Evolutionary conservation across 2,797 vertebrate species (phyloP).

Genomic region (Limosa lapponica): DNA sequence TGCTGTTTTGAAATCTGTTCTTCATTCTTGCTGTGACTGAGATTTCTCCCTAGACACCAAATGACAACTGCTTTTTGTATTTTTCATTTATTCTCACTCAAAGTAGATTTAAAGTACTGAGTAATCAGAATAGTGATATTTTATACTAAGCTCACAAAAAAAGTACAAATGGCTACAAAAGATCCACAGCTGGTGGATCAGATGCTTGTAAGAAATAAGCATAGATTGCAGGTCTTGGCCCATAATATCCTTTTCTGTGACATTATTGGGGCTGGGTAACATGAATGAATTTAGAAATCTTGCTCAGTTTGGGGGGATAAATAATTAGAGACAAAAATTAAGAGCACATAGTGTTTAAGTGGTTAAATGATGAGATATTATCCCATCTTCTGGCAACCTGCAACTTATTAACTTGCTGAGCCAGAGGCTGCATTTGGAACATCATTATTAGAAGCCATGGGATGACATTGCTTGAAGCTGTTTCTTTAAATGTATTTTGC

Average conservation of each 20-base stretch:
- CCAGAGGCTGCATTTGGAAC: neutral
- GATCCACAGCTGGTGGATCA: neutral
- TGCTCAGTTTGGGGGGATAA: accelerated
- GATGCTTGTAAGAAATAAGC: neutral
- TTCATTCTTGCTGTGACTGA: neutral
- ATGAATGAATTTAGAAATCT: neutral
- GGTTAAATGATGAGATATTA: neutral
- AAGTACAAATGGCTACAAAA: neutral
- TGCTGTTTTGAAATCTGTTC: neutral
- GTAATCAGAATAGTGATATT: neutral
- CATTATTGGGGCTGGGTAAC: accelerated
- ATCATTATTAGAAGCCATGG: neutral
- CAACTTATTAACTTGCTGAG: neutral
- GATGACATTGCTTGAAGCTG: neutral
- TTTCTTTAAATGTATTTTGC: neutral
- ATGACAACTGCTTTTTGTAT: neutral
- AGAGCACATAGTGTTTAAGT: neutral
- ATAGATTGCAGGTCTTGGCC: neutral
- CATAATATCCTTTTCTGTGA: neutral
- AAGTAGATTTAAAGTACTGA: neutral
- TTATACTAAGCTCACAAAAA: neutral
- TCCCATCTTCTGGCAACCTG: neutral
- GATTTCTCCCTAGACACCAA: neutral
- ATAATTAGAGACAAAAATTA: neutral
- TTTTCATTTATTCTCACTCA: neutral